Conservation (phyloP, 2,888 invertebrate genomes). For the Agrochola lychnidis region DNA sequence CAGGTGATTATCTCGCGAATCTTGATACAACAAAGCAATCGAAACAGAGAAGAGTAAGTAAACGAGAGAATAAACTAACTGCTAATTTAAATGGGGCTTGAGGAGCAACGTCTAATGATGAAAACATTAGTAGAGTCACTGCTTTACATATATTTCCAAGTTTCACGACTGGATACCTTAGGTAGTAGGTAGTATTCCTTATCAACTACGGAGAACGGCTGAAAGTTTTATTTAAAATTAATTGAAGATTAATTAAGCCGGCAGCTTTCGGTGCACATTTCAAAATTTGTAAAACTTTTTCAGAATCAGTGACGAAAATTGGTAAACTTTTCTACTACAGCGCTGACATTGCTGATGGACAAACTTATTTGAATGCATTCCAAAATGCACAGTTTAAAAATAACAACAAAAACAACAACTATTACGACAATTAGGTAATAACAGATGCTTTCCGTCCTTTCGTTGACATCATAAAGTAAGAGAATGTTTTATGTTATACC, state of each 20-base stretch:
- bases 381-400: constrained; percentile 20
- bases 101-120: background rate
- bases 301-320: background rate
- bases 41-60: constrained; percentile 25
- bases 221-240: background rate
- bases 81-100: constrained; percentile 16
- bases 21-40: constrained; percentile 40
- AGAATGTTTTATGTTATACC: constrained; percentile 62
- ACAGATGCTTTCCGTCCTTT: constrained; percentile 53
- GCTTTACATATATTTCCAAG: background rate
- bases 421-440: constrained; percentile 57
- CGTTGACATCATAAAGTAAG: constrained; percentile 62
- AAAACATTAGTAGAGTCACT: background rate
- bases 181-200: too few relatives aligned
- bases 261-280: background rate
- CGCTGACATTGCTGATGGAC: constrained; percentile 8
- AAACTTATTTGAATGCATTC: constrained; percentile 11
- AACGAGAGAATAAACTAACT: constrained; percentile 19
- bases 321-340: background rate
- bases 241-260: background rate
- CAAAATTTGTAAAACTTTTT: background rate
- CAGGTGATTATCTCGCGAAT: constrained; percentile 47
- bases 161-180: background rate
- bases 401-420: constrained; percentile 34
- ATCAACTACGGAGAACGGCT: background rate